These are phyloP conservation scores for Aix galericulata DNA, from an alignment of 2,113 vertebrate species.

Conservation along the genomic window DNA sequence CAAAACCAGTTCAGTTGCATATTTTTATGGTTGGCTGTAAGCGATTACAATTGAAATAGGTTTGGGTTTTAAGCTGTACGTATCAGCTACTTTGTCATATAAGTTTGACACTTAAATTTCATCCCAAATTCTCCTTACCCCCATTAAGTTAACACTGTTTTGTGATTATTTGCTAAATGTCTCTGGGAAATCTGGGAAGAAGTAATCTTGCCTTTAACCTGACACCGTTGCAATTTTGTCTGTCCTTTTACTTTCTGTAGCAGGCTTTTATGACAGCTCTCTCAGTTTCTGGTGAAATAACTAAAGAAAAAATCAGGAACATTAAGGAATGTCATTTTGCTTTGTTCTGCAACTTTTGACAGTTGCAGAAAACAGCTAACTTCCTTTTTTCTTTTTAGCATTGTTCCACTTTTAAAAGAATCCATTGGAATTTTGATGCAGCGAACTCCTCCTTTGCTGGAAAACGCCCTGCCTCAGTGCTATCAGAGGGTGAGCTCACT, in stretches of 20 bases:
- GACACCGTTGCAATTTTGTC: background rate
- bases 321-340: background rate
- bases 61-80: background rate
- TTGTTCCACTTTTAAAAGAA: slow-evolving; percentile 92
- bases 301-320: background rate
- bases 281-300: background rate
- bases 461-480: slow-evolving; percentile 89
- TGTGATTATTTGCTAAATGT: background rate
- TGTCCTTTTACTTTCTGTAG: background rate
- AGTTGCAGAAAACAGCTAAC: background rate
- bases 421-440: slow-evolving; percentile 98
- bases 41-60: background rate
- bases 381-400: slow-evolving; percentile 76
- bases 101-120: background rate
- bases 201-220: background rate
- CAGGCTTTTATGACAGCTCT: background rate
- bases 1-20: slow-evolving; percentile 3
- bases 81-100: background rate
- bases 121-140: background rate
- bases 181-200: background rate
- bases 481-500: slow-evolving; percentile 91
- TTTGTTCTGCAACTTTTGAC: background rate
- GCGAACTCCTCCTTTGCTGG: slow-evolving; percentile 90
- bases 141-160: background rate
- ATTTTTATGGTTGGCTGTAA: slow-evolving; percentile 16